Percentiles rank a stretch among this genome's conserved stretches.
phyloP scores from a whole-genome alignment of 2,113 vertebrate species.

The Megaleporinus macrocephalus region DNA sequence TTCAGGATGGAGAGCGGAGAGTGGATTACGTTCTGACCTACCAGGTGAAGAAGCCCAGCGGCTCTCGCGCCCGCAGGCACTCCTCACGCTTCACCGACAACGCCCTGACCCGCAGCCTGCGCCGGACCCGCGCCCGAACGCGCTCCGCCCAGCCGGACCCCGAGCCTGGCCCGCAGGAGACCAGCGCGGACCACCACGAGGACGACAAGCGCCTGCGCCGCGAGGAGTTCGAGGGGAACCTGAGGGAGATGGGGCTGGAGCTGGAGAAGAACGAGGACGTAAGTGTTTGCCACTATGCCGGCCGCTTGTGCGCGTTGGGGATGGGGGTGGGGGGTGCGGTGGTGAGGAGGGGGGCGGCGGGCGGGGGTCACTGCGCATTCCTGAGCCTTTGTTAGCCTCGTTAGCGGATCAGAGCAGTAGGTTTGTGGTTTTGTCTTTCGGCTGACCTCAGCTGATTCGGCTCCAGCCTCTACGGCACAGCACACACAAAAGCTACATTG shows the following conservation, averaged over 20 bases:
- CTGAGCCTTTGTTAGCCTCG: slow-evolving; percentile 13
- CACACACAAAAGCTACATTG: slow-evolving; percentile 51
- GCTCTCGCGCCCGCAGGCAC: slow-evolving; percentile 67
- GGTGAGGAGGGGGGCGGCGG: no score
- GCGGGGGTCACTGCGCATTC: background rate
- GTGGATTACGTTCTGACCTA: slow-evolving; percentile 95
- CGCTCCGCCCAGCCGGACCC: slow-evolving; percentile 62
- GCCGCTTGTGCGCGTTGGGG: background rate
- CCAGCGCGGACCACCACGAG: slow-evolving; percentile 81
- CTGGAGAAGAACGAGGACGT: slow-evolving; percentile 93
- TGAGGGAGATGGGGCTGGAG: slow-evolving; percentile 91
- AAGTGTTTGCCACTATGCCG: slow-evolving; percentile 53
- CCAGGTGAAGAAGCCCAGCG: slow-evolving; percentile 83
- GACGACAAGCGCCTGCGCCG: slow-evolving; percentile 87
- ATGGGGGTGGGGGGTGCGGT: no score
- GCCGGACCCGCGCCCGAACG: slow-evolving; percentile 53
- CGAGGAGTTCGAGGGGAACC: slow-evolving; percentile 90
- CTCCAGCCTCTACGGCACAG: slow-evolving; percentile 6
- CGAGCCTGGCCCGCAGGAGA: slow-evolving; percentile 57
- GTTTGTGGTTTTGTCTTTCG: slow-evolving; percentile 25
- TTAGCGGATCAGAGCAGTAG: background rate
- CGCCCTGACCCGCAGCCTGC: slow-evolving; percentile 64
- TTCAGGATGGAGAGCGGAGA: slow-evolving; percentile 89
- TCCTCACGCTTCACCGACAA: slow-evolving; percentile 75
- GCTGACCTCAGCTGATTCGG: slow-evolving; percentile 51